Percentiles rank a stretch among this genome's conserved stretches.
phyloP scores from a whole-genome alignment of 1,140 invertebrate genomes.

The Adoxophyes honmai region DNA sequence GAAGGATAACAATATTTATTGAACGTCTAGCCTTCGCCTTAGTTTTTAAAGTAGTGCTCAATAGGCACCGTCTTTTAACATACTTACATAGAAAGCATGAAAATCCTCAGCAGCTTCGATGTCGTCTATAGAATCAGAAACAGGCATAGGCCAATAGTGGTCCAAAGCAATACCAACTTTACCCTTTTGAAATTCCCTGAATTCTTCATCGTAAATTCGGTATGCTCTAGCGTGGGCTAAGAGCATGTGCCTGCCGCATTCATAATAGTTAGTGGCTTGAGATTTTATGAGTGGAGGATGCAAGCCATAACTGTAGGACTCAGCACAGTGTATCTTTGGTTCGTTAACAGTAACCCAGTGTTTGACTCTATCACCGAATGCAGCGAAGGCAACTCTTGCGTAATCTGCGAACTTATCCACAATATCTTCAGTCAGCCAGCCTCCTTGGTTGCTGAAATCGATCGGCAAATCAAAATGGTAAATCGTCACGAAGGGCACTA shows the following conservation, averaged over 20 bases:
- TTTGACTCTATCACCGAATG: slow-evolving; percentile 71
- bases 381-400: slow-evolving; percentile 53
- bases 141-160: slow-evolving; percentile 51
- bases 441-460: slow-evolving; percentile 56
- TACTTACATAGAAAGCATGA: no score
- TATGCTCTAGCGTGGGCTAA: slow-evolving; percentile 44
- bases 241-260: slow-evolving; percentile 22
- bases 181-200: slow-evolving; percentile 42
- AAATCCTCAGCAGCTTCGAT: slow-evolving; percentile 43
- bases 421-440: slow-evolving; percentile 58
- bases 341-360: slow-evolving; percentile 75
- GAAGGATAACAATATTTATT: no score
- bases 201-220: slow-evolving; percentile 80
- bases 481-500: slow-evolving; percentile 76
- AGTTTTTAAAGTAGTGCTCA: no score
- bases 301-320: slow-evolving; percentile 60
- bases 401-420: slow-evolving; percentile 71
- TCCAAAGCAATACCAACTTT: slow-evolving; percentile 63
- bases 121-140: slow-evolving; percentile 30
- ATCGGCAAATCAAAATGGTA: slow-evolving; percentile 67
- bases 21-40: no score
- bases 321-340: slow-evolving; percentile 49
- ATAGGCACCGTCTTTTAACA: no score
- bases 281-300: slow-evolving; percentile 51
- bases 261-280: slow-evolving; percentile 42